phyloP scores from a whole-genome alignment of 2,113 vertebrate genomes.

The Petromus typicus region DNA sequence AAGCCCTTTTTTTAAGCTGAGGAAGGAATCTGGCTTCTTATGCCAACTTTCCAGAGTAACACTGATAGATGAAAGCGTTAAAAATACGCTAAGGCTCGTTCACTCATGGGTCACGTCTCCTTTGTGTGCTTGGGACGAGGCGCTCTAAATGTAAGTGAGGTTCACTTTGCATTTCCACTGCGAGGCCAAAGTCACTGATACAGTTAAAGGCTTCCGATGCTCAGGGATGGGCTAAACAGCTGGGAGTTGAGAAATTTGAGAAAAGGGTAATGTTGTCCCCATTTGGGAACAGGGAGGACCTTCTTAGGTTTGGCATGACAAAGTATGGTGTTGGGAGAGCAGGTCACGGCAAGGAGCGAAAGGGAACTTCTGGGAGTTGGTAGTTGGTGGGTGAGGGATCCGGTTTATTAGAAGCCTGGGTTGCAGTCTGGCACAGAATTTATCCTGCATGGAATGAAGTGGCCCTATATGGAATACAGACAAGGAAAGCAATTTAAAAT shows the following conservation, averaged over 20 bases:
- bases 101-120: not conserved
- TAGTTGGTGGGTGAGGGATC: not conserved
- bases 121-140: slow-evolving; percentile 14
- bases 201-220: not conserved
- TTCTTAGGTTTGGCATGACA: not conserved
- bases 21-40: slow-evolving; percentile 14
- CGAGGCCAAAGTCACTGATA: not conserved
- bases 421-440: not conserved
- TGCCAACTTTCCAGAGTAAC: slow-evolving; percentile 16
- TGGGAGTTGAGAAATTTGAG: slow-evolving; percentile 1
- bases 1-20: slow-evolving; percentile 21
- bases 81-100: slow-evolving; percentile 23
- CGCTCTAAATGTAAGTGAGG: slow-evolving; percentile 9
- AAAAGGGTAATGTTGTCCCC: not conserved
- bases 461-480: not conserved
- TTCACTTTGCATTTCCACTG: slow-evolving; percentile 11
- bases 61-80: slow-evolving; percentile 29
- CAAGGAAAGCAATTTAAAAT: not conserved
- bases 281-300: not conserved
- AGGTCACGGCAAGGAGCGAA: no score
- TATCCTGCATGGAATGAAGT: not conserved
- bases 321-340: not conserved
- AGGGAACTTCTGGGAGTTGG: no score
- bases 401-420: not conserved
- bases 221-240: not conserved